A percentile compares a stretch with the other conserved stretches of the same genome.
phyloP scores from a whole-genome alignment of 2,888 invertebrate species.

The Leptopilina syphax region DNA sequence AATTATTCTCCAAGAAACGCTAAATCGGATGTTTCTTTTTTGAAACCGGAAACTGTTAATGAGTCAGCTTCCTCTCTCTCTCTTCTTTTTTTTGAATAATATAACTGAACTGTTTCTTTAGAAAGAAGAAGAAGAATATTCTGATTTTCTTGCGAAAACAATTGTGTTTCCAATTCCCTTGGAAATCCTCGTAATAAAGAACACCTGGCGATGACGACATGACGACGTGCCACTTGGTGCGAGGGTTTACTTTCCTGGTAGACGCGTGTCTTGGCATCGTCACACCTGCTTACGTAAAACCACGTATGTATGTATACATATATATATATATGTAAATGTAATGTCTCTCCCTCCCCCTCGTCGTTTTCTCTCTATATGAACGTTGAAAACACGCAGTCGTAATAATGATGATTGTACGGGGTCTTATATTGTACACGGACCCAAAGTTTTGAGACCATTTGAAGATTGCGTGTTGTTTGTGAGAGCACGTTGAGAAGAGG shows the following conservation, averaged over 20 bases:
- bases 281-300: conserved; percentile 76
- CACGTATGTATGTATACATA: conserved; percentile 44
- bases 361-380: conserved; percentile 48
- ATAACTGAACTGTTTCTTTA: not conserved
- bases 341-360: conserved; percentile 53
- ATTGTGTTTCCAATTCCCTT: conserved; percentile 51
- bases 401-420: conserved; percentile 12
- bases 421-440: not conserved
- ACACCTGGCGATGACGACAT: conserved; percentile 66
- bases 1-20: too few relatives aligned
- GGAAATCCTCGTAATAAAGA: conserved; percentile 65
- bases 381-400: not conserved
- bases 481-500: conserved; percentile 65
- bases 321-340: conserved; percentile 14
- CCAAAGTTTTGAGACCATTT: conserved; percentile 3
- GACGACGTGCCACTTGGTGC: conserved; percentile 50
- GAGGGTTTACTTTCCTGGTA: conserved; percentile 69
- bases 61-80: conserved; percentile 14
- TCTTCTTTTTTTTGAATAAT: not conserved
- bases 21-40: not conserved
- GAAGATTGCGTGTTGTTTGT: conserved; percentile 56
- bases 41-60: conserved; percentile 20
- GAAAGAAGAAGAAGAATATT: conserved; percentile 38
- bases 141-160: conserved; percentile 57
- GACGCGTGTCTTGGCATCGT: conserved; percentile 76